Evolutionary conservation across 2,113 vertebrate species (phyloP), one percentile per base, ranked within the genome.

Genomic region (Aspiorhynchus laticeps): DNA sequence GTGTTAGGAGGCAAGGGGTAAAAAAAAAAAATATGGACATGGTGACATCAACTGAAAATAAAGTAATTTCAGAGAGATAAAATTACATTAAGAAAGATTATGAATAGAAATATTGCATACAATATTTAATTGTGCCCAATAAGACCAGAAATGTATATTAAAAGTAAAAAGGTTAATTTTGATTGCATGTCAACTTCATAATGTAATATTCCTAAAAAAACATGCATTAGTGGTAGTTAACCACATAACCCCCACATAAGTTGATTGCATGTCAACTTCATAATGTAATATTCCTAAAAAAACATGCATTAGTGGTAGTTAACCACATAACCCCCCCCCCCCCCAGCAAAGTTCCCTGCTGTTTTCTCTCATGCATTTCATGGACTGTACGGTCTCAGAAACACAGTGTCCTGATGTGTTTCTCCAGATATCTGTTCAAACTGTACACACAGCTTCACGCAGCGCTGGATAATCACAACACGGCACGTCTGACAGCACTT

Each of bases 371-470:
- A 12, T 56, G 76, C 48, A 21, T 56, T 24, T 24, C 48, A 79
- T 3, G 28, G 74, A 77, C 74, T 79, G 53, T 15, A 61, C 3
- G 7, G 31, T 21, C 48, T 46, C 12, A 75, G 73, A 79, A 11
- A 59, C 77, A n/a, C 31, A 4, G 36, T 43, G 71, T 24, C 43
- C 74, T 76, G 26, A 71, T 36, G 31, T 31, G 59, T 10, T 41
- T 59, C 28, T 71, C 59, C 41, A 71, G 43, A 51, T 31, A 53
- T 53, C 75, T 53, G 75, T 2, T 51, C 46, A 26, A 77, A 77
- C 75, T 77, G 75, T 77, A 77, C 46, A 67, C 80, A 31, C n/a
- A 46, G 59, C 80, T 82, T 83, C 81, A 71, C 41, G 43, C 63
- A 24, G 63, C 19, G 43, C 28, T 83, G 41, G 80, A 83, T 31